Conservation (phyloP, 2,797 vertebrate genomes). For the Balearica regulorum region DNA sequence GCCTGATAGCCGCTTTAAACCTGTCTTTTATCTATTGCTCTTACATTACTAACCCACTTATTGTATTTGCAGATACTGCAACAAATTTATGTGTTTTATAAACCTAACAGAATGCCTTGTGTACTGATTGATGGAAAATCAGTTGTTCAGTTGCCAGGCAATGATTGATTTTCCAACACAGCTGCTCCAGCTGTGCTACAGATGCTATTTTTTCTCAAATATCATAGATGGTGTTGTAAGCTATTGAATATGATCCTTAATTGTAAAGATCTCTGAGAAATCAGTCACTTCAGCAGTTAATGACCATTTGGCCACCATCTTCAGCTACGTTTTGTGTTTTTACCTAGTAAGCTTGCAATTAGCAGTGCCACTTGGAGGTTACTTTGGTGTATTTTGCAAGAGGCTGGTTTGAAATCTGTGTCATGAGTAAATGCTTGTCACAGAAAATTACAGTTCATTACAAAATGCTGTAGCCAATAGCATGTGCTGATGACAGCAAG, state of each 20-base stretch:
- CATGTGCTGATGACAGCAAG: constrained; percentile 47
- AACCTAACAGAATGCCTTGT: constrained; percentile 60
- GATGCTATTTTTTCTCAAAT: constrained; percentile 73
- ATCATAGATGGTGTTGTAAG: constrained; percentile 51
- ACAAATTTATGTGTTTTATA: constrained; percentile 70
- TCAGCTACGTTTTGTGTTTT: constrained; percentile 21
- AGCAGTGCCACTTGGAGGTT: constrained; percentile 13
- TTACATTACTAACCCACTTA: constrained; percentile 52
- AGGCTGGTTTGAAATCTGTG: constrained; percentile 12
- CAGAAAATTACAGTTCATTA: constrained; percentile 29
- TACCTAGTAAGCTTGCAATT: constrained; percentile 21
- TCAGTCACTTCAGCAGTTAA: constrained; percentile 46
- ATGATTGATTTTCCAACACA: constrained; percentile 81
- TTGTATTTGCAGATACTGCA: constrained; percentile 70
- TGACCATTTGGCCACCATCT: constrained; percentile 41
- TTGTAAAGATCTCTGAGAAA: constrained; percentile 66
- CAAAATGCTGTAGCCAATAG: constrained; percentile 33
- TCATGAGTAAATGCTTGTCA: constrained; percentile 33
- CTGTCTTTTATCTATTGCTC: constrained; percentile 43
- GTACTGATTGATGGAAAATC: constrained; percentile 81
- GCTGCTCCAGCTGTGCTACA: constrained; percentile 81
- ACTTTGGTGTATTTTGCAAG: not conserved
- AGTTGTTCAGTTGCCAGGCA: constrained; percentile 75
- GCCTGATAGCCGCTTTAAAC: not conserved
- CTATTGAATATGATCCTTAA: constrained; percentile 62